These are phyloP conservation scores for Acanthopleura granulata DNA, from an alignment of 2,888 invertebrate species.

Conservation along the genomic window DNA sequence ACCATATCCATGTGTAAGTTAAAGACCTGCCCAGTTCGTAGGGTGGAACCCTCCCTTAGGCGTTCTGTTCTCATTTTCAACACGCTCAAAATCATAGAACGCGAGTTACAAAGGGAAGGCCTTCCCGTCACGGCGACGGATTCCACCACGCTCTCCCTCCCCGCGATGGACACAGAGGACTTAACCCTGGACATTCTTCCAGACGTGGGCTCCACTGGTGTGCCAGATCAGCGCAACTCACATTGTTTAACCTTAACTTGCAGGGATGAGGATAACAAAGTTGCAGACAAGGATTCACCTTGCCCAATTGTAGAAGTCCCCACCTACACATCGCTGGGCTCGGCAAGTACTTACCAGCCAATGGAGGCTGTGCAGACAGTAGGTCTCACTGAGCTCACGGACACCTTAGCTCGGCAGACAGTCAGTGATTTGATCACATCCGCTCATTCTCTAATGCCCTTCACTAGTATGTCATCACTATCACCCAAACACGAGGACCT, in stretches of 20 bases:
- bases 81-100: constrained; percentile 88
- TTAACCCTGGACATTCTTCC: constrained; percentile 3
- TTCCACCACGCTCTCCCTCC: not conserved
- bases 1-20: constrained; percentile 93
- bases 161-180: not conserved
- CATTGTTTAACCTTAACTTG: not conserved
- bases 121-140: constrained; percentile 37
- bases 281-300: not conserved
- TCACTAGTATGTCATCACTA: constrained; percentile 13
- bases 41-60: constrained; percentile 87
- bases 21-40: constrained; percentile 74
- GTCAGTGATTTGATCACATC: not conserved
- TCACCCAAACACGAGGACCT: constrained; percentile 35
- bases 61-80: constrained; percentile 94
- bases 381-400: not conserved
- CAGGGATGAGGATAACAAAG: not conserved
- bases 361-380: not conserved
- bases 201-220: not conserved
- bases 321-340: not conserved
- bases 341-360: not conserved
- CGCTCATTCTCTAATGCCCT: not conserved
- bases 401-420: not conserved
- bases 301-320: not conserved
- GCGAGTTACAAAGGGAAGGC: constrained; percentile 79
- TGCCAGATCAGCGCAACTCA: not conserved